A percentile compares a stretch with the other conserved stretches of the same genome.
Conservation (phyloP, 30 jellyfish, hydroid and myxozoan genomes). For the Sanderia malayensis region DNA sequence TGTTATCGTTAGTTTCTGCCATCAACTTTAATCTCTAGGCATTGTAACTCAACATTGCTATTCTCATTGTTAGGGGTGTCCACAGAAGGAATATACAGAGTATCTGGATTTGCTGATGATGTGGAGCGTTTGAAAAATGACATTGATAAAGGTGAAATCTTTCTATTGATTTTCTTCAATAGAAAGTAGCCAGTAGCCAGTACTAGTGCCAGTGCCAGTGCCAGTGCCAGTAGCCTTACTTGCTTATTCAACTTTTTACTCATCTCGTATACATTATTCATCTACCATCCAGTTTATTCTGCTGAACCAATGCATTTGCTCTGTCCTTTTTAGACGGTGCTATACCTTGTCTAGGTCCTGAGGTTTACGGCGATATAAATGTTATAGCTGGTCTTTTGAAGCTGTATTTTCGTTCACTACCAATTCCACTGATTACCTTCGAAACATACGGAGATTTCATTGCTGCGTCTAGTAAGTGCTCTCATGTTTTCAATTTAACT, state of each 20-base stretch:
- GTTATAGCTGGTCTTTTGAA: constrained; percentile 83
- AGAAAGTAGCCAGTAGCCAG: too few relatives aligned
- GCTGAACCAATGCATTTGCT: too few relatives aligned
- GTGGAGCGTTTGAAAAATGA: constrained; percentile 59
- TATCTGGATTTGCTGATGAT: constrained; percentile 93
- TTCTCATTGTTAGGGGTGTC: constrained; percentile 50
- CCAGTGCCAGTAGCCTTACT: too few relatives aligned
- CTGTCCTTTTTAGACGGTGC: constrained; percentile 68
- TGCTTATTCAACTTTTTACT: too few relatives aligned
- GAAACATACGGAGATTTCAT: constrained; percentile 82
- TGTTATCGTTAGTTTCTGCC: too few relatives aligned
- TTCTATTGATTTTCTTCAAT: too few relatives aligned
- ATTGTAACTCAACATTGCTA: too few relatives aligned
- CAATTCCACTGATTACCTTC: constrained; percentile 91
- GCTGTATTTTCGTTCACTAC: constrained; percentile 81
- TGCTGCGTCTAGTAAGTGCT: constrained; percentile 87
- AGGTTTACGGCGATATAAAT: constrained; percentile 62
- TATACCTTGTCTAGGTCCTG: constrained; percentile 70
- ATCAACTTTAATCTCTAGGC: too few relatives aligned
- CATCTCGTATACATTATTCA: too few relatives aligned
- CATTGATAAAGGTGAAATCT: constrained; percentile 92
- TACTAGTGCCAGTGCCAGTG: too few relatives aligned
- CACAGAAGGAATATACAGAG: constrained; percentile 82
- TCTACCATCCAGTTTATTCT: too few relatives aligned
- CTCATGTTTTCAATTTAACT: too few relatives aligned